A percentile compares a stretch with the other conserved stretches of the same genome.
Conservation (phyloP, 2,797 vertebrate species). For the Macroramphosus scolopax region DNA sequence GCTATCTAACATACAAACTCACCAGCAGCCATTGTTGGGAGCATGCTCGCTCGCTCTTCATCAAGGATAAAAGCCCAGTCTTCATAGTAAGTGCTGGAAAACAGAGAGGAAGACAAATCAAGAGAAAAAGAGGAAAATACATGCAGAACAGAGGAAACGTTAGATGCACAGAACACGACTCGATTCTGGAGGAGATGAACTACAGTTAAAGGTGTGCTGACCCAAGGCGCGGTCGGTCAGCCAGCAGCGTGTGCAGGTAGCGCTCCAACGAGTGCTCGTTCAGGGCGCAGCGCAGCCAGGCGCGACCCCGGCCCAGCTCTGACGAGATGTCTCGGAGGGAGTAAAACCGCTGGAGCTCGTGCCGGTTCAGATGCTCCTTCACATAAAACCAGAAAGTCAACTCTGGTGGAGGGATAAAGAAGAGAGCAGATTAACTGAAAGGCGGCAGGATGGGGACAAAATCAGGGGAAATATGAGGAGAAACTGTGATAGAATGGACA, state of each 20-base stretch:
- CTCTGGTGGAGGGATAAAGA: constrained; percentile 48
- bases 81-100: constrained; percentile 91
- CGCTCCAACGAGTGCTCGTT: constrained; percentile 97
- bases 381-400: constrained; percentile 93
- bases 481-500: too few species aligned
- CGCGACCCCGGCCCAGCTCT: constrained; percentile 89
- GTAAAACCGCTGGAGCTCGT: constrained; percentile 94
- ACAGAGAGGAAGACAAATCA: constrained; percentile 10
- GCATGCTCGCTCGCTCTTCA: constrained; percentile 95
- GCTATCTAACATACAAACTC: constrained; percentile 18
- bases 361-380: constrained; percentile 93
- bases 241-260: constrained; percentile 90
- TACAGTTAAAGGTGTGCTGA: constrained; percentile 48
- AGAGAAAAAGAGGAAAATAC: neutral
- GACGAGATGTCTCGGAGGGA: constrained; percentile 86
- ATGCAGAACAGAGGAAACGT: neutral
- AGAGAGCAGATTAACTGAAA: neutral
- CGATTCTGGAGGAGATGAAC: too few species aligned
- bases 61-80: constrained; percentile 96
- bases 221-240: constrained; percentile 86
- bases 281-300: constrained; percentile 95
- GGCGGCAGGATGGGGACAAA: neutral
- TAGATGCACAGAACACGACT: neutral
- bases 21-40: constrained; percentile 98
- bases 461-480: too few species aligned